A percentile compares a stretch with the other conserved stretches of the same genome.
Evolutionary conservation across 2,797 vertebrate genomes (phyloP).

Genomic region (Morus bassanus): DNA sequence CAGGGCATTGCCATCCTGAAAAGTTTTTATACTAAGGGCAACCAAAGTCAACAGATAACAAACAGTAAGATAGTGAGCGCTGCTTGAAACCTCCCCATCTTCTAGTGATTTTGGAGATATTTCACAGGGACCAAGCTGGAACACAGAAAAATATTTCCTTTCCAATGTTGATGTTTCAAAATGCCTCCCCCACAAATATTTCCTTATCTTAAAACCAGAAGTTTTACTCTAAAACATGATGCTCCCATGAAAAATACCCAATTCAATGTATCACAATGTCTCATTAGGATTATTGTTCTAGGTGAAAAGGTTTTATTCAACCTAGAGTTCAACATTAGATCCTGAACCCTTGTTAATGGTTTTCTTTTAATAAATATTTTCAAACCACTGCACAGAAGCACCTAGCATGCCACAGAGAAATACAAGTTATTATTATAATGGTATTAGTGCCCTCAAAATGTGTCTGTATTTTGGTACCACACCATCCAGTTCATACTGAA

Average conservation of each 20-base stretch:
- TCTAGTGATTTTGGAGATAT: neutral
- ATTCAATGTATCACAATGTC: neutral
- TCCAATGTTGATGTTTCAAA: neutral
- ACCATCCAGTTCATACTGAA: neutral
- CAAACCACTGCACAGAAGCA: neutral
- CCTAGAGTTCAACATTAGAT: neutral
- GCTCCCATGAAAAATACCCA: neutral
- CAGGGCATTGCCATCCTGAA: neutral
- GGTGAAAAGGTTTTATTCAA: neutral
- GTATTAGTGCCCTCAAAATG: neutral
- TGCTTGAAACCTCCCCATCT: neutral
- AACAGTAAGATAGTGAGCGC: accelerated
- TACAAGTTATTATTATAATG: neutral
- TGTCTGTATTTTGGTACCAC: neutral
- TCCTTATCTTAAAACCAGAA: neutral
- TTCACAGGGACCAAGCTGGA: neutral
- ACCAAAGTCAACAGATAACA: neutral
- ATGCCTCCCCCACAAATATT: neutral
- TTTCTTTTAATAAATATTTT: neutral
- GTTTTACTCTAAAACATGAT: neutral
- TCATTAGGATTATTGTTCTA: neutral
- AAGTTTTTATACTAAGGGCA: neutral
- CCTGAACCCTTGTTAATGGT: neutral
- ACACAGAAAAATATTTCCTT: neutral
- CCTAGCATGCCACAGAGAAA: neutral